These are phyloP conservation scores for Agrochola lychnidis DNA, from an alignment of 2,888 invertebrate species.

Conservation along the genomic window DNA sequence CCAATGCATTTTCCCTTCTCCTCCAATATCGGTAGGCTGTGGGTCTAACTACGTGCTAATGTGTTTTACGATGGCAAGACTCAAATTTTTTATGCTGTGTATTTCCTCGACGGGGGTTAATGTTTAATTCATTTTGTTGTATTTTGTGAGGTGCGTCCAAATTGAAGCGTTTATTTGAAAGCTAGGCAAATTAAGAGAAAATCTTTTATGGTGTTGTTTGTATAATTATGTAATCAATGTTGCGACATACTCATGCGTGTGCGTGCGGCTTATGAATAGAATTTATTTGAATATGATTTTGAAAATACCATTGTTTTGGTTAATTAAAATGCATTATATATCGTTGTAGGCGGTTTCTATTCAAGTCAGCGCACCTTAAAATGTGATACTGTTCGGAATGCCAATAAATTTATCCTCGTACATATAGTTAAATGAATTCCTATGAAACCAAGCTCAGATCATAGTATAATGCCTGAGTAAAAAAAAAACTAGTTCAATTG, in stretches of 20 bases:
- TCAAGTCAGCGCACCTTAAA: constrained; percentile 19
- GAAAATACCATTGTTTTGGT: constrained; percentile 33
- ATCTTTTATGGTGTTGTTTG: constrained; percentile 40
- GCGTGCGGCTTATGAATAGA: constrained; percentile 24
- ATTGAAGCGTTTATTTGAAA: constrained; percentile 47
- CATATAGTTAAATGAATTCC: constrained; percentile 10
- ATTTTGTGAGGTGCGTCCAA: constrained; percentile 31
- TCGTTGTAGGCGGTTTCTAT: constrained; percentile 29
- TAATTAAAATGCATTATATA: constrained; percentile 45
- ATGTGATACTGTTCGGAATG: constrained; percentile 17
- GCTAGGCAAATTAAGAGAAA: constrained; percentile 36
- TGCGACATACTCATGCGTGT: constrained; percentile 21
- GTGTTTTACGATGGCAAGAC: constrained; percentile 83
- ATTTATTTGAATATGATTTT: constrained; percentile 41
- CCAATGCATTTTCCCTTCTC: constrained; percentile 85
- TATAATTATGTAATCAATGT: constrained; percentile 32
- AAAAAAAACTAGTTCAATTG: constrained; percentile 18
- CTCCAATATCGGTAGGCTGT: constrained; percentile 77
- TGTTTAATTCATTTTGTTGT: constrained; percentile 69
- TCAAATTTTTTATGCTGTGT: constrained; percentile 75
- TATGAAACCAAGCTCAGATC: not conserved
- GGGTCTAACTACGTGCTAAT: constrained; percentile 87
- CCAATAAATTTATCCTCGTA: constrained; percentile 3
- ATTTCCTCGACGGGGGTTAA: constrained; percentile 71
- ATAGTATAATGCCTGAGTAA: not conserved